Base-by-base conservation (phyloP, 2,888 invertebrate species). In the Sipha maydis region DNA sequence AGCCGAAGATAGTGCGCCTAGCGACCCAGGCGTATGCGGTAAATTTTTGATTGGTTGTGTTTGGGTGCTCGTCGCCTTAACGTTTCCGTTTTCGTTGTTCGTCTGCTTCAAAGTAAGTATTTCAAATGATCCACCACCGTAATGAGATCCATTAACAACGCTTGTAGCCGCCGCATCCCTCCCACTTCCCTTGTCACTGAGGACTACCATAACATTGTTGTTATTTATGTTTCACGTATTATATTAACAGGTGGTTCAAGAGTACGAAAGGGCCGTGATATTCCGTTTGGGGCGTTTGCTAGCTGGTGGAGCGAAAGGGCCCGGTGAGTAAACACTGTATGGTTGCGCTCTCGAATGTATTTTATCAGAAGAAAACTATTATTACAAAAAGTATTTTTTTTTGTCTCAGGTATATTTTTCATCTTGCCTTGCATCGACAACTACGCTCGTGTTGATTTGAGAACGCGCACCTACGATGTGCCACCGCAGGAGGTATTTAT, bases 211-310 rank as follows among this genome's bases (percentile, higher is more conserved):
- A 3, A 14, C 41, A 48, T 14, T 48, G 11, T 48, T 14, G 14
- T 48, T 14, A 3, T 67, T 85, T 78, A 34, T 38, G 7, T 41
- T 41, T 28, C 7, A 41, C 61, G 41, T 38, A 34, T 34, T 91
- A 90, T 80, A 48, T 14, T 1, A 90, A 25, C 91, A 98, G 98
- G 98, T 98, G 71, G 98, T 98, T 3, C 97, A 97, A 91, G 98
- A 98, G 91, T 98, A 98, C 92, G 98, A 98, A 92, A 93, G 98
- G 90, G 98, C 98, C 0, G 98, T 98, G 67, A 98, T 98, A 92
- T 98, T 98, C 92, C 95, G 98, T 83, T 93, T 98, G 89, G 98
- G 98, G 11, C 94, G 98, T 89, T 93, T 98, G 54, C 93, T 97
- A 84, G 95, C 97, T 3, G 98, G 98, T 31, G 98, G 98, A 31